These are phyloP conservation scores for Zalophus californianus DNA, from an alignment of 2,797 vertebrate genomes.

Conservation along the genomic window DNA sequence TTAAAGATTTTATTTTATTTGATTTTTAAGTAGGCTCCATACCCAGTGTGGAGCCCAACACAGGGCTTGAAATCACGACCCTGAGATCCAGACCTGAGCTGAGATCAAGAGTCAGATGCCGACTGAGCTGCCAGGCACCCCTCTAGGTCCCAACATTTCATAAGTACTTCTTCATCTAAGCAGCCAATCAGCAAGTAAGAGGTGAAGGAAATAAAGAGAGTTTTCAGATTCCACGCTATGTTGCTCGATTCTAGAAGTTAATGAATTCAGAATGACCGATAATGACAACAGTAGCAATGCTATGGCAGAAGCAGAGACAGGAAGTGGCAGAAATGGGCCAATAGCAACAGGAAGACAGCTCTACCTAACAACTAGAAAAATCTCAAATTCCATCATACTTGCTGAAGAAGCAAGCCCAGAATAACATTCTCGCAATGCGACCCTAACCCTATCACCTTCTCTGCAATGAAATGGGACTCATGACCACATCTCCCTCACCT, in stretches of 20 bases:
- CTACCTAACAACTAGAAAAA: conserved; percentile 33
- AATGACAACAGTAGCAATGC: background rate
- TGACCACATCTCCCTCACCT: conserved; percentile 88
- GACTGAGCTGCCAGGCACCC: background rate
- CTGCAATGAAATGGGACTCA: background rate
- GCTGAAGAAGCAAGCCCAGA: background rate
- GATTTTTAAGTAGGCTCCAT: background rate
- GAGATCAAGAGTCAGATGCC: background rate
- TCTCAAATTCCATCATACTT: background rate
- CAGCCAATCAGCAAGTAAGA: background rate
- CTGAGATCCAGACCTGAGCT: background rate
- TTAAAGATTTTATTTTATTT: background rate
- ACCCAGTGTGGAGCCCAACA: background rate
- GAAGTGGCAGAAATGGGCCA: background rate
- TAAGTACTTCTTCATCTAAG: background rate
- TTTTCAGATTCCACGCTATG: conserved; percentile 25
- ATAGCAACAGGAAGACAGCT: background rate
- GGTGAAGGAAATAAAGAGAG: conserved; percentile 12
- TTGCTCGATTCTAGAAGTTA: background rate
- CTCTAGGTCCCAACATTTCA: background rate
- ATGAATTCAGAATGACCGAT: conserved; percentile 20
- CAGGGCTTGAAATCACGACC: background rate
- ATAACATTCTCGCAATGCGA: background rate
- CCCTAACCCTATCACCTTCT: background rate
- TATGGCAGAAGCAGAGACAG: background rate